Conservation (phyloP, 2,797 vertebrate species). For the Liasis olivaceus region DNA sequence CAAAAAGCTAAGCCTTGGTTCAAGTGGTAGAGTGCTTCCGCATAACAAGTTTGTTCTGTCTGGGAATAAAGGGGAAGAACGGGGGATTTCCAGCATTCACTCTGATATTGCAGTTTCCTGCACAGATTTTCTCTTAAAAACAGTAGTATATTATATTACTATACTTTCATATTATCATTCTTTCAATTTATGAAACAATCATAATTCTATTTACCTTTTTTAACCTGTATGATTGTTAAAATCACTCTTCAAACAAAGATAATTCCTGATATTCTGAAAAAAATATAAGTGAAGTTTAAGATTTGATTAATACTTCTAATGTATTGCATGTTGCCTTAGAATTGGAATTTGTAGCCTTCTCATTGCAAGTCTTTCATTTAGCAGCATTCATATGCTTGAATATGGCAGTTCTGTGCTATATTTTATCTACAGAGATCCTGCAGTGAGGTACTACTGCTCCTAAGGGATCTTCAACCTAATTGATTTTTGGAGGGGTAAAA, state of each 20-base stretch:
- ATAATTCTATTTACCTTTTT: background rate
- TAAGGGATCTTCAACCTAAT: background rate
- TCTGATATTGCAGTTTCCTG: background rate
- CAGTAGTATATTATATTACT: constrained; percentile 1
- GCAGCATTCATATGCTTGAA: background rate
- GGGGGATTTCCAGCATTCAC: constrained; percentile 14
- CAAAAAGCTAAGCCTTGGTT: background rate
- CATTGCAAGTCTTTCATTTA: background rate
- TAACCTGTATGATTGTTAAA: background rate
- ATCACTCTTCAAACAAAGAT: background rate
- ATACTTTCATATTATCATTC: background rate
- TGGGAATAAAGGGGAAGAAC: constrained; percentile 12
- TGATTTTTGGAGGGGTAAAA: background rate
- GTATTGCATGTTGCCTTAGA: background rate
- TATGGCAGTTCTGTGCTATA: background rate
- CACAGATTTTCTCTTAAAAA: background rate
- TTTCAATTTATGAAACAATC: background rate
- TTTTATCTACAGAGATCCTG: background rate
- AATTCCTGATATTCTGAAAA: background rate
- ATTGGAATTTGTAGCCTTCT: background rate
- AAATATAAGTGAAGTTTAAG: background rate
- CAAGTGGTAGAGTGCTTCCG: background rate
- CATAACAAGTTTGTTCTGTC: background rate
- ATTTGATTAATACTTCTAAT: background rate
- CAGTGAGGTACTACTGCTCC: background rate